Percentiles rank a stretch among this genome's conserved stretches.
phyloP scores from a whole-genome alignment of 2,797 vertebrate genomes.

The Tenualosa ilisha region DNA sequence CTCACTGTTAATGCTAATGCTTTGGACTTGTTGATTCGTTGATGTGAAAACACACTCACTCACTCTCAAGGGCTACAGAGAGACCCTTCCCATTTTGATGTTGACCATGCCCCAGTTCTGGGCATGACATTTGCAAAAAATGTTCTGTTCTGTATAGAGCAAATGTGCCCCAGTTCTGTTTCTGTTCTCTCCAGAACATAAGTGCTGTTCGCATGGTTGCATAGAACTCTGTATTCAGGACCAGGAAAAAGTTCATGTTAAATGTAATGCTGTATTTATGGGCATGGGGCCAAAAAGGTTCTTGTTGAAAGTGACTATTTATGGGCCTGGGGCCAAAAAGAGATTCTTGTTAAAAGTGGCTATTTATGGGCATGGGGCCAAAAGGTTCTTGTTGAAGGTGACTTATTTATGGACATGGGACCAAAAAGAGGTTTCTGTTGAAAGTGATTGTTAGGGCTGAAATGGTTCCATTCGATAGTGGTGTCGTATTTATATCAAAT shows the following conservation, averaged over 20 bases:
- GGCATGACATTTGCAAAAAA: too few relatives aligned
- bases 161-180: too few relatives aligned
- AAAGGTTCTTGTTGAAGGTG: not conserved
- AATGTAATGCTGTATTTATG: not conserved
- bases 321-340: not conserved
- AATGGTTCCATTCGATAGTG: not conserved
- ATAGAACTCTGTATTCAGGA: not conserved
- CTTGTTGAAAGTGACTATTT: not conserved
- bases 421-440: not conserved
- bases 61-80: too few relatives aligned
- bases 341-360: constrained; percentile 29
- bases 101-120: too few relatives aligned
- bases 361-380: not conserved
- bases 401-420: not conserved
- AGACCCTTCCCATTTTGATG: too few relatives aligned
- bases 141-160: not conserved
- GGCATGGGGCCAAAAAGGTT: not conserved
- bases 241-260: not conserved
- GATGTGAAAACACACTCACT: too few relatives aligned
- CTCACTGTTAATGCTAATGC: too few relatives aligned
- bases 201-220: not conserved
- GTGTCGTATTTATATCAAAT: not conserved
- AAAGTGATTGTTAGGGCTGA: not conserved
- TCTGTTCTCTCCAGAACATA: not conserved
- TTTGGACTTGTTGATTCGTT: too few relatives aligned